Conservation (phyloP, 2,797 vertebrate genomes). For the Lithobates pipiens region DNA sequence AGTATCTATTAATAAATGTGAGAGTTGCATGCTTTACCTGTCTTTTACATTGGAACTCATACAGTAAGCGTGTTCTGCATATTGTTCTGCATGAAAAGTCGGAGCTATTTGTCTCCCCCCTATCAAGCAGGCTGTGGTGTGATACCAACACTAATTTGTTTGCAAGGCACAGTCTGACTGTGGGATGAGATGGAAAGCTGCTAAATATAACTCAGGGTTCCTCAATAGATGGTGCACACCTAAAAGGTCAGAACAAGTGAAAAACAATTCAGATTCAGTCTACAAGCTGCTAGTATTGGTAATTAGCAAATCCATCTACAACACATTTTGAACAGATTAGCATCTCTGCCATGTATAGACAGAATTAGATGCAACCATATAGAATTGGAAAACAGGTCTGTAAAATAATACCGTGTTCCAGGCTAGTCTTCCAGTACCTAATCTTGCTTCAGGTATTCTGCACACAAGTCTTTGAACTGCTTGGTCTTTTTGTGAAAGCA, state of each 20-base stretch:
- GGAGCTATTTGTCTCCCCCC: background rate
- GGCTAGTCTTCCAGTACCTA: background rate
- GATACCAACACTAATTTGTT: constrained; percentile 29
- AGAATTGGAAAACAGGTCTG: background rate
- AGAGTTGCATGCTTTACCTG: background rate
- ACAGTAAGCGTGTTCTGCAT: background rate
- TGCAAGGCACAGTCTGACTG: constrained; percentile 35
- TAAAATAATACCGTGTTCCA: background rate
- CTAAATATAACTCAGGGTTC: constrained; percentile 48
- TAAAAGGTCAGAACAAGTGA: constrained; percentile 45
- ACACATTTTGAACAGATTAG: background rate
- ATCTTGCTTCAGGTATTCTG: background rate
- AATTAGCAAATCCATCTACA: background rate
- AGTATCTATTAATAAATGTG: background rate
- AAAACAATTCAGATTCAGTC: constrained; percentile 33
- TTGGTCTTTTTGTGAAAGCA: background rate
- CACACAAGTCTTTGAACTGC: background rate
- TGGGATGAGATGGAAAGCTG: constrained; percentile 29
- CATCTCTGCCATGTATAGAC: background rate
- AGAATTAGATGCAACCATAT: background rate
- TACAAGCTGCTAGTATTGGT: background rate
- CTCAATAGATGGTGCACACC: constrained; percentile 42
- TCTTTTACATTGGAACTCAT: background rate
- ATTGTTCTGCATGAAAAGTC: background rate
- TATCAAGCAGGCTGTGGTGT: background rate